These are phyloP conservation scores for Orthonevra nobilis DNA, from an alignment of 2,888 invertebrate species.

Conservation along the genomic window DNA sequence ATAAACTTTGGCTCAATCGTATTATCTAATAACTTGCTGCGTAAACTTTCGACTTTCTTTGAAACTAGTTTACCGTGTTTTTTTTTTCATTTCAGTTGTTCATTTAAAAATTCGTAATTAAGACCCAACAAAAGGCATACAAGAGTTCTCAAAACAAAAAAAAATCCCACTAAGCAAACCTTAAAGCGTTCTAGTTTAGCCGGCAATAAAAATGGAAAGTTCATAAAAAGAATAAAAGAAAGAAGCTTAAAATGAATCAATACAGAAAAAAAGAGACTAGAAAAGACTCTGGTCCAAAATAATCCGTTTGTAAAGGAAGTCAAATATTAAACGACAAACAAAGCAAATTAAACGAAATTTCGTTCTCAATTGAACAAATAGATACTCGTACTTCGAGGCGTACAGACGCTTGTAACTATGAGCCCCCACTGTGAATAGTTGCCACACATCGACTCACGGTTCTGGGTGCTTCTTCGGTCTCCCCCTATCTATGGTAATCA, in stretches of 20 bases:
- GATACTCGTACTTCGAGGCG: no score
- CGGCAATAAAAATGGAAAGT: constrained; percentile 34
- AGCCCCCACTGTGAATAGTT: constrained; percentile 16
- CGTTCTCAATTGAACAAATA: constrained; percentile 46
- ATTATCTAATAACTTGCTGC: constrained; percentile 21
- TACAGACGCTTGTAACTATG: background rate
- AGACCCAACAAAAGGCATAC: constrained; percentile 17
- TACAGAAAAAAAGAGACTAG: no score
- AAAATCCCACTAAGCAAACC: constrained; percentile 5
- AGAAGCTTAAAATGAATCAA: no score
- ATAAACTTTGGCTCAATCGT: background rate
- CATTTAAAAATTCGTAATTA: constrained; percentile 19
- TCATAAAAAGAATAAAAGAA: no score
- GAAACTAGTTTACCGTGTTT: constrained; percentile 31
- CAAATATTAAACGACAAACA: constrained; percentile 44
- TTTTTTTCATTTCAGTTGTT: constrained; percentile 10
- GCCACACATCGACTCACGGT: background rate
- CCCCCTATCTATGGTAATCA: constrained; percentile 53
- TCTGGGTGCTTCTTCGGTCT: background rate
- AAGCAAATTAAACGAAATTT: constrained; percentile 43
- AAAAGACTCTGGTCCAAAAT: no score
- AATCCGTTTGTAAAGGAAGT: constrained; percentile 12
- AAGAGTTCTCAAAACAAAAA: background rate
- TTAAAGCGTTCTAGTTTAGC: constrained; percentile 9
- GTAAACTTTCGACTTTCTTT: constrained; percentile 53